A percentile compares a stretch with the other conserved stretches of the same genome.
Evolutionary conservation across 2,888 invertebrate species (phyloP).

Genomic region (Cryptocephalus moraei): DNA sequence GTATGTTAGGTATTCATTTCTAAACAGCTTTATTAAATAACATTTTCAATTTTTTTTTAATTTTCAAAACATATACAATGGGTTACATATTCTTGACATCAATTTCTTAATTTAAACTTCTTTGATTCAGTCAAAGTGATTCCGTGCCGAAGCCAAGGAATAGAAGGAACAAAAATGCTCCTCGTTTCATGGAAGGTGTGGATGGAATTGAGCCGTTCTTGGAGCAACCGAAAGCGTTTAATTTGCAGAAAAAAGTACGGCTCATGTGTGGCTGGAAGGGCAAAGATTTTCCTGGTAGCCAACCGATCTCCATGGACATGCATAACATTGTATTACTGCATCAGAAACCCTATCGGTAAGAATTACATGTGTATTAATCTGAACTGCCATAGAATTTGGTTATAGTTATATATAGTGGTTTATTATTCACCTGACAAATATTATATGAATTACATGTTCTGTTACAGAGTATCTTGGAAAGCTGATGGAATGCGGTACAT

Average conservation of each 20-base stretch:
- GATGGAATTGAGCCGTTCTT: slow-evolving; percentile 64
- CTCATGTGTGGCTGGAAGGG: slow-evolving; percentile 69
- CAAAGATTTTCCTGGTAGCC: slow-evolving; percentile 88
- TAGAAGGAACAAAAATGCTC: not conserved
- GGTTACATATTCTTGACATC: too few relatives aligned
- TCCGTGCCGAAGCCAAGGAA: not conserved
- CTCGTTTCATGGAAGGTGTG: slow-evolving; percentile 77
- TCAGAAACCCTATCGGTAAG: slow-evolving; percentile 61
- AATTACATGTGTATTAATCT: not conserved
- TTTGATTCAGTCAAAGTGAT: not conserved
- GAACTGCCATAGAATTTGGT: not conserved
- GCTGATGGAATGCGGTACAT: slow-evolving; percentile 97
- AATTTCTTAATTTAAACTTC: too few relatives aligned
- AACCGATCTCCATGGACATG: slow-evolving; percentile 93
- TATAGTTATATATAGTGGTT: not conserved
- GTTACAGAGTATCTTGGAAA: slow-evolving; percentile 88
- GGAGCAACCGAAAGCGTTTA: slow-evolving; percentile 43
- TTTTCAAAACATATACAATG: too few relatives aligned
- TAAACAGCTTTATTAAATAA: too few relatives aligned
- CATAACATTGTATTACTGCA: slow-evolving; percentile 66
- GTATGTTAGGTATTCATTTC: too few relatives aligned
- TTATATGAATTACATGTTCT: not conserved
- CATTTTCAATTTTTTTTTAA: too few relatives aligned
- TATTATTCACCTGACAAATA: too few relatives aligned
- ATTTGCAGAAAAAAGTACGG: slow-evolving; percentile 67